Evolutionary conservation across 2,797 vertebrate species (phyloP), one percentile per base, ranked within the genome.

Genomic region (Echeneis naucrates): DNA sequence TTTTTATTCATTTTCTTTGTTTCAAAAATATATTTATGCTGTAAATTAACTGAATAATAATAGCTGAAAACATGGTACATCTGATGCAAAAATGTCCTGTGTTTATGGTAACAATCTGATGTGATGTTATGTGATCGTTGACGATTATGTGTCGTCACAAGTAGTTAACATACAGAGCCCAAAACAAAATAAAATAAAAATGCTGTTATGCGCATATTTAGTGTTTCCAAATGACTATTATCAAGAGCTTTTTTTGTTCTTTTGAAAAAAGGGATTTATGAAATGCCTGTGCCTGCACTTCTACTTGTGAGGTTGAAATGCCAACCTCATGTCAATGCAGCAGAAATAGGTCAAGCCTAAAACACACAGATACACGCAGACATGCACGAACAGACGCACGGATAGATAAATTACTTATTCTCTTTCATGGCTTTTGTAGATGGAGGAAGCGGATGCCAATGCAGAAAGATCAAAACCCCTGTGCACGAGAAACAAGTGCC

Each of bases 381-480:
- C 53, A 44, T 17, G 52, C 74, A 75, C 82, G n/a, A n/a, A n/a
- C 30, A 30, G 30, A 30, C 78, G 73, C 82, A 81, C 66, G 69
- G 62, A 87, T 60, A 81, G 75, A 88, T 78, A 68, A 88, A 93
- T 93, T 89, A 94, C 92, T 81, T 81, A 94, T 92, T 95, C 92
- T 71, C 85, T 94, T 94, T 93, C 88, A 93, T 90, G 91, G 94
- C 88, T 89, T 92, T 89, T 92, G 88, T 92, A 97, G 96, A 95
- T 95, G 93, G 94, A 95, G 90, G 95, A 94, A 86, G 93, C 94
- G 75, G 95, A 96, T 93, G 93, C 93, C 84, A 93, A 95, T 91
- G 93, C 95, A 77, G 94, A 91, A 85, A 95, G 93, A 93, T 97
- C 95, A 91, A 91, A 89, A 94, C 90, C 87, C 59, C 90, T 94